Conservation (phyloP, 92 coral and sea anemone species). For the Epizoanthus illoricatus region DNA sequence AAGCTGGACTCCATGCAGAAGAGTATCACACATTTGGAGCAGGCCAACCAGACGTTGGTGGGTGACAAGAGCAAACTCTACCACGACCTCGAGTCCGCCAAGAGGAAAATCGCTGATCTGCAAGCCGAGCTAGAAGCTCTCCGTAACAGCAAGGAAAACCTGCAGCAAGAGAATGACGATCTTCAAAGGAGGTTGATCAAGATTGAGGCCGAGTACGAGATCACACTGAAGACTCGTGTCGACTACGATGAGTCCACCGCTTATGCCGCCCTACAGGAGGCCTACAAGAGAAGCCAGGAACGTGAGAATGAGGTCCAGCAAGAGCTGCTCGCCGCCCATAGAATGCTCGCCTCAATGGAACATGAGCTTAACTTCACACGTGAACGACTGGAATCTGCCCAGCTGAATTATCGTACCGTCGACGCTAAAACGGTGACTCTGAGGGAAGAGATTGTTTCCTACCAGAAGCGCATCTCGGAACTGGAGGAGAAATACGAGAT, state of each 20-base stretch:
- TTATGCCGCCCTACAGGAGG: slow-evolving; percentile 85
- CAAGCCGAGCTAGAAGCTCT: slow-evolving; percentile 88
- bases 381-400: slow-evolving; percentile 68
- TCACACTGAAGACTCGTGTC: slow-evolving; percentile 71
- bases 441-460: slow-evolving; percentile 77
- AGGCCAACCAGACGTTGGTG: slow-evolving; percentile 73
- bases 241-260: slow-evolving; percentile 84
- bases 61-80: slow-evolving; percentile 82
- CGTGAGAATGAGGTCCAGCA: slow-evolving; percentile 92
- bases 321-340: slow-evolving; percentile 86
- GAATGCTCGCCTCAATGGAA: slow-evolving; percentile 75
- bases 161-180: slow-evolving; percentile 75
- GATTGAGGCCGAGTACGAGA: slow-evolving; percentile 92
- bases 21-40: slow-evolving; percentile 80
- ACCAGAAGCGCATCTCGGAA: slow-evolving; percentile 89
- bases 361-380: slow-evolving; percentile 67
- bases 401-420: slow-evolving; percentile 69
- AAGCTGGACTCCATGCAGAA: slow-evolving; percentile 88
- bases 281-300: slow-evolving; percentile 92
- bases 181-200: slow-evolving; percentile 82
- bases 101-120: slow-evolving; percentile 79
- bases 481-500: slow-evolving; percentile 90
- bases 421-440: slow-evolving; percentile 66
- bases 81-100: slow-evolving; percentile 82
- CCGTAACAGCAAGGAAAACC: slow-evolving; percentile 77